Base-by-base conservation (phyloP, 2,797 vertebrate genomes). In the Knipowitschia caucasica region DNA sequence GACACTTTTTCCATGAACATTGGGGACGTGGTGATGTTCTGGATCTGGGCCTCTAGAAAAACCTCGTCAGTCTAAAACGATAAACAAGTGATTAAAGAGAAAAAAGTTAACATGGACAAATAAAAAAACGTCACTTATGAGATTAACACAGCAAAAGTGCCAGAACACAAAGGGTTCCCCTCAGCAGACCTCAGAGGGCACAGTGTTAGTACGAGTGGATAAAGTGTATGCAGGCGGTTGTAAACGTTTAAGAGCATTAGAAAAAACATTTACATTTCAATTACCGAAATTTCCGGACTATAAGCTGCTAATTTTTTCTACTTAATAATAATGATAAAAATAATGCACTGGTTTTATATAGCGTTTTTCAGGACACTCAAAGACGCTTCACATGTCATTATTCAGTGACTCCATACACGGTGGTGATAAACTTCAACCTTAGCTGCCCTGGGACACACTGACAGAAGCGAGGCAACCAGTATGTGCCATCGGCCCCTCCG, bases 1-100 rank as follows among this genome's bases (percentile, higher is more conserved):
- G 96, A 98, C 61, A 99, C 97, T 78, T 98, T 98, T 89, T 99
- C 97, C 96, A 99, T 98, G 82, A 96, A 99, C 97, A 99, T 99
- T 0, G 97, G 94, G 6, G 96, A 98, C 2, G 94, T 97, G 55
- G 96, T 99, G 84, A 99, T 99, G 88, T 99, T 99, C 86, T 99
- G 97, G 84, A 99, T 99, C 84, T 99, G 97, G 51, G 96, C 96
- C 89, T 99, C 96, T 38, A 99, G 86, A 84, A 99, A 99, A n/a
- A 99, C 96, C 84, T 99, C 96, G 58, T 99, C 96, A 35, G 95
- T 99, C 96, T 99, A 85, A 1, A 29, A 54, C 67, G 10, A 2
- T 31, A 55, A 25, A n/a, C n/a, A n/a, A 25, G 43, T 26, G 21
- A 23, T 2, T 17, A 15, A 24, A 74, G n/a, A n/a, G n/a, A 52